Percentiles rank a stretch among this genome's conserved stretches.
Evolutionary conservation across 1,140 invertebrate genomes (phyloP).

Genomic region (Drosophila sproati): DNA sequence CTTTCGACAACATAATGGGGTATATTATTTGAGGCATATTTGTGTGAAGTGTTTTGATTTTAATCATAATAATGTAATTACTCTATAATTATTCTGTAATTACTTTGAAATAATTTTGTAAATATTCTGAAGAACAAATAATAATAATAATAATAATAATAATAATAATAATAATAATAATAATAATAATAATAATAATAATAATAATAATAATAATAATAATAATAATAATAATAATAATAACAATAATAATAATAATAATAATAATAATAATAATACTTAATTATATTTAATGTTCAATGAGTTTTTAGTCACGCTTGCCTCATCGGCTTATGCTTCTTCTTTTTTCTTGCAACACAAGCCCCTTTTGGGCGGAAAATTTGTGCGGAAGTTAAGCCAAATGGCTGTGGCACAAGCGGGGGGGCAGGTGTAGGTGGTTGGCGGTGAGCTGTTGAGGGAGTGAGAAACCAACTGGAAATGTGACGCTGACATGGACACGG

Average conservation of each 20-base stretch:
- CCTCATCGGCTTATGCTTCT: background rate
- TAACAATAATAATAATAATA: too few relatives aligned
- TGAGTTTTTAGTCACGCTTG: background rate
- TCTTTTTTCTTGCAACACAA: constrained; percentile 1
- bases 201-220: too few relatives aligned
- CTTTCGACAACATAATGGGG: background rate
- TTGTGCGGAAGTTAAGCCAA: constrained; percentile 1
- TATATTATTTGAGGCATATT: background rate
- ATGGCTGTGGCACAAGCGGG: background rate
- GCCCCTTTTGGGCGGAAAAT: constrained; percentile 24
- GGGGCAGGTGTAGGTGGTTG: background rate
- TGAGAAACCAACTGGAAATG: background rate
- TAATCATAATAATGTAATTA: background rate
- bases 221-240: too few relatives aligned
- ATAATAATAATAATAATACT: too few relatives aligned
- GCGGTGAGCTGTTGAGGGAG: background rate
- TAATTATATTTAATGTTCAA: background rate
- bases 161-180: too few relatives aligned
- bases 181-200: too few relatives aligned
- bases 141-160: too few relatives aligned
- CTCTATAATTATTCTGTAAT: background rate
- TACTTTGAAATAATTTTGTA: background rate
- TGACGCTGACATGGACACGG: constrained; percentile 21
- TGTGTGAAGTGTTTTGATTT: background rate
- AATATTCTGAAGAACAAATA: background rate